Percentiles rank a stretch among this genome's conserved stretches.
These are phyloP conservation scores for Piprites chloris DNA, from an alignment of 2,113 vertebrate species.

Conservation along the genomic window DNA sequence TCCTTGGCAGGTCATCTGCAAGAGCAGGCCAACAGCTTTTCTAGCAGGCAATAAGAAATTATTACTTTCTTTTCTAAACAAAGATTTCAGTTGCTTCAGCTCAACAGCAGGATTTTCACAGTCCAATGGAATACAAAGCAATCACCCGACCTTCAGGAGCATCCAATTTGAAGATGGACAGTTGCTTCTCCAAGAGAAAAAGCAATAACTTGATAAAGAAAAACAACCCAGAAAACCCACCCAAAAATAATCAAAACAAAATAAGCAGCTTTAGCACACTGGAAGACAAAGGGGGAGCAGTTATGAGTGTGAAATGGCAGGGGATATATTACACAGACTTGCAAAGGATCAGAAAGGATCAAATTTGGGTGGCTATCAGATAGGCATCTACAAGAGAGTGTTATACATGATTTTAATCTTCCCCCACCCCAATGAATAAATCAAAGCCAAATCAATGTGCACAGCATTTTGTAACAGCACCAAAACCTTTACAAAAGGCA, in stretches of 20 bases:
- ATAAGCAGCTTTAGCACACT: not conserved
- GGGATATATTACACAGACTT: not conserved
- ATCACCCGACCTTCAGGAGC: constrained; percentile 2
- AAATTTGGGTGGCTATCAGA: not conserved
- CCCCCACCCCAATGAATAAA: not conserved
- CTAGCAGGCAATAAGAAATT: constrained; percentile 21
- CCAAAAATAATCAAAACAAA: not conserved
- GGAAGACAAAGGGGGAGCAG: not conserved
- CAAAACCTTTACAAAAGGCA: not conserved
- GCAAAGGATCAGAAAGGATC: not conserved
- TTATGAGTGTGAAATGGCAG: not conserved
- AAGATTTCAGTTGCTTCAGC: constrained; percentile 23
- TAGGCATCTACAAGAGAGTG: fast-evolving
- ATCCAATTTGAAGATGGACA: not conserved
- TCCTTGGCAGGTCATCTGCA: constrained; percentile 46
- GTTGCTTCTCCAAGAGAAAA: not conserved
- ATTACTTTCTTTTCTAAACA: constrained; percentile 25
- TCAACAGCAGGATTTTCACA: constrained; percentile 20
- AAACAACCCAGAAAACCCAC: not conserved
- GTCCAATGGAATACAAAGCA: not conserved
- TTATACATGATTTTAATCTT: not conserved
- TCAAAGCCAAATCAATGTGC: not conserved
- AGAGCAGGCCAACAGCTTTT: constrained; percentile 10
- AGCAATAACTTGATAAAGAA: not conserved
- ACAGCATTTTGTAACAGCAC: too few relatives aligned